Conservation (phyloP, 2,797 vertebrate genomes). For the Poeciliopsis paucimaculata region DNA sequence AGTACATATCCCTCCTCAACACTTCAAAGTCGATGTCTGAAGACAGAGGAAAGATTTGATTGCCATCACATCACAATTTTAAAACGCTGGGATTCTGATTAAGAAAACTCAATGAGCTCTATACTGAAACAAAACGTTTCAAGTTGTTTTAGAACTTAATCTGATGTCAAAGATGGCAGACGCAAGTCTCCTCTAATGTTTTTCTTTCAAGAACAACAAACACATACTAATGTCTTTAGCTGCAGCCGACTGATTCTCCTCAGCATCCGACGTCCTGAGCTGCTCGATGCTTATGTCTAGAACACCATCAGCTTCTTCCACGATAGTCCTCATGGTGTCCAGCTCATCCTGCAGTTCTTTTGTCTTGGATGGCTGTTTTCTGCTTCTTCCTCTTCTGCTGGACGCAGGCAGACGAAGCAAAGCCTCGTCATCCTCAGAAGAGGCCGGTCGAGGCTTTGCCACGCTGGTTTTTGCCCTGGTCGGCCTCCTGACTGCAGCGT, state of each 20-base stretch:
- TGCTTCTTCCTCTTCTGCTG: slow-evolving; percentile 65
- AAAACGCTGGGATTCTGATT: background rate
- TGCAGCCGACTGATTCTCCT: slow-evolving; percentile 59
- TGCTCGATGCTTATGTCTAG: slow-evolving; percentile 82
- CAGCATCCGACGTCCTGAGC: slow-evolving; percentile 79
- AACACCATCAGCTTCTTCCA: slow-evolving; percentile 71
- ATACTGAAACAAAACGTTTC: background rate
- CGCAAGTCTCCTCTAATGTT: background rate
- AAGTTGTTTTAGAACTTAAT: background rate
- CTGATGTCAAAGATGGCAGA: background rate
- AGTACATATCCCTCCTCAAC: slow-evolving; percentile 76
- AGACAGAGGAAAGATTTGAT: background rate
- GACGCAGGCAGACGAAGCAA: slow-evolving; percentile 20
- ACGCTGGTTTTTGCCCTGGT: slow-evolving; percentile 58
- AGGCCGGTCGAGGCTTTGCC: background rate
- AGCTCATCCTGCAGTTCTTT: slow-evolving; percentile 55
- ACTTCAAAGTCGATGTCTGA: slow-evolving; percentile 79
- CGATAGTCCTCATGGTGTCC: slow-evolving; percentile 83
- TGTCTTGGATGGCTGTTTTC: slow-evolving; percentile 37
- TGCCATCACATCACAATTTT: background rate
- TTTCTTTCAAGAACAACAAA: background rate
- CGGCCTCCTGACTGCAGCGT: slow-evolving; percentile 46
- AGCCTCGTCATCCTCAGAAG: slow-evolving; percentile 72
- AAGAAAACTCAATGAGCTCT: background rate
- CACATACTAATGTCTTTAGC: slow-evolving; percentile 42